Evolutionary conservation across 2,113 vertebrate genomes (phyloP).

Genomic region (Silurus meridionalis): DNA sequence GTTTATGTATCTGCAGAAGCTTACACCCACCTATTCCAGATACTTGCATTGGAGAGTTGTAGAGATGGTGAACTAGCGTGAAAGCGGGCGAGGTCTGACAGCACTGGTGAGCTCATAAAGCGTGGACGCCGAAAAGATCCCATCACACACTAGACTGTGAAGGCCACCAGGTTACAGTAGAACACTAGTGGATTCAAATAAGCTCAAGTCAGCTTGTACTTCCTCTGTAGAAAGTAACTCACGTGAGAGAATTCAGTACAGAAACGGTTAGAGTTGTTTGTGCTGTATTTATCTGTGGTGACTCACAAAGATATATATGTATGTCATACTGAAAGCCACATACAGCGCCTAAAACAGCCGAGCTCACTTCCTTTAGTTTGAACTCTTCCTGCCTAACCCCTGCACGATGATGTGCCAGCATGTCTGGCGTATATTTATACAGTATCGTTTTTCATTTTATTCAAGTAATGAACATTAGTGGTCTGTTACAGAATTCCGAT

Average conservation of each 20-base stretch:
- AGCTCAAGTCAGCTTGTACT: not conserved
- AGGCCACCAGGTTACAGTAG: slow-evolving; percentile 2
- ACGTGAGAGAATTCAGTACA: not conserved
- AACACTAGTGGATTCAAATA: slow-evolving; percentile 15
- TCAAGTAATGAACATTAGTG: not conserved
- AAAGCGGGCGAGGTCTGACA: slow-evolving; percentile 86
- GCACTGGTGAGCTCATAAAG: slow-evolving; percentile 95
- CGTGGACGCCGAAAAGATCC: slow-evolving; percentile 76
- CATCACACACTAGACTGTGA: slow-evolving; percentile 57
- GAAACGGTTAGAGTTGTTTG: slow-evolving; percentile 36
- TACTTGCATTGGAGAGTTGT: slow-evolving; percentile 84
- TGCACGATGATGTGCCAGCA: not conserved
- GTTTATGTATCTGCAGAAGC: not conserved
- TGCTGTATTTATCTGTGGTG: slow-evolving; percentile 13
- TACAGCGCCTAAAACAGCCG: slow-evolving; percentile 27
- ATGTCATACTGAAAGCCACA: slow-evolving; percentile 57
- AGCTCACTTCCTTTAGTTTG: slow-evolving; percentile 52
- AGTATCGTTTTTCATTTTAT: not conserved
- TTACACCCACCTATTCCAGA: slow-evolving; percentile 88
- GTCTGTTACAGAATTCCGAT: slow-evolving; percentile 26
- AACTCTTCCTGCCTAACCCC: slow-evolving; percentile 45
- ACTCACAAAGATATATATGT: slow-evolving; percentile 38
- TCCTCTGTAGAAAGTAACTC: not conserved
- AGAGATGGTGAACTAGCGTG: slow-evolving; percentile 68
- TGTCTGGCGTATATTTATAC: not conserved